Evolutionary conservation across 2,113 vertebrate genomes (phyloP), one percentile per base, ranked within the genome.

Genomic region (Brachyhypopomus occidentalis): DNA sequence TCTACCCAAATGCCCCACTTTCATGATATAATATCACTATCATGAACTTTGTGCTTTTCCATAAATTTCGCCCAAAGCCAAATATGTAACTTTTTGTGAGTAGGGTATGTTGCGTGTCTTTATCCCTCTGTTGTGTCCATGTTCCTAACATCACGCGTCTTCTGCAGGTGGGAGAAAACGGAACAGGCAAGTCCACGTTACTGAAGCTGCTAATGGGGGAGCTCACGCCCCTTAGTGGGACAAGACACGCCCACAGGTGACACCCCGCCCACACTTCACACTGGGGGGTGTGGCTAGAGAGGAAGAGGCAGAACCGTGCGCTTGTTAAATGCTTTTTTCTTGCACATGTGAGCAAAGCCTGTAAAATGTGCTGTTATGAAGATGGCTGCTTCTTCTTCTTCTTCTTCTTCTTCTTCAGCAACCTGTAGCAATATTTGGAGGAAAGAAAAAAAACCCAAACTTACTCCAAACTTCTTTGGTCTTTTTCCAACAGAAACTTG

Each of bases 161-260:
- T 87, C 80, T 77, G 82, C 86, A 99, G 98, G 98, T 99, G 0
- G 98, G 98, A 4, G 97, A 99, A 87, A 99, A 99, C 0, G 98
- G 98, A 3, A 94, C 98, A 4, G 98, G 98, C 41, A 99, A 99
- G 87, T 96, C 96, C 0, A 99, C 98, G 12, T 92, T 98, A 90
- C 91, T 99, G 52, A 99, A 99, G 90, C 93, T 99, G 83, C 91
- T 99, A 75, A 94, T 99, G 95, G 98, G 97, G 1, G 97, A 99
- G 59, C 86, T 99, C 86, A 90, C 95, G 0, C 96, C 98, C 0
- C 87, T 96, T 41, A 85, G 36, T 22, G 98, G 98, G 25, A 92
- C 97, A 86, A 89, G 98, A 84, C 96, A 97, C 0, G 94, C 95
- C 78, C 98, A 99, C 93, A 95, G 97, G 98, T 98, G 84, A 89